These are phyloP conservation scores for Rachycentron canadum DNA, from an alignment of 2,797 vertebrate genomes.

Conservation along the genomic window DNA sequence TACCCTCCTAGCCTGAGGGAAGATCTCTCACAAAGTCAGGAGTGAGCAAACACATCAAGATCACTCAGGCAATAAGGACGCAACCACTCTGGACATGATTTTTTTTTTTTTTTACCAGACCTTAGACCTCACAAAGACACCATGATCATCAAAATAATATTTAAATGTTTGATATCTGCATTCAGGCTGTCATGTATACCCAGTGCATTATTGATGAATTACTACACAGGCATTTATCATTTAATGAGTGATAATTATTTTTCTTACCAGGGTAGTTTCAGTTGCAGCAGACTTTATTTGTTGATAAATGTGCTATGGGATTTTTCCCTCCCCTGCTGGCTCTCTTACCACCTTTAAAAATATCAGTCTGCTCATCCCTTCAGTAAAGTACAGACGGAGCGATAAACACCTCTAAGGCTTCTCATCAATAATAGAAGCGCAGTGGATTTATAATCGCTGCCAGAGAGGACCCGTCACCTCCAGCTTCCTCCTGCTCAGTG, in stretches of 20 bases:
- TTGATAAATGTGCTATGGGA: slow-evolving; percentile 59
- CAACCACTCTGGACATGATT: slow-evolving; percentile 51
- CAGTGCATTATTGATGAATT: slow-evolving; percentile 5
- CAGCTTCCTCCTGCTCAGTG: slow-evolving; percentile 52
- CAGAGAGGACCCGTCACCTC: slow-evolving; percentile 66
- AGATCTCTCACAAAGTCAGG: slow-evolving; percentile 79
- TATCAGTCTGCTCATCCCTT: slow-evolving; percentile 66
- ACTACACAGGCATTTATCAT: slow-evolving; percentile 19
- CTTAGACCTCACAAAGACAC: slow-evolving; percentile 12
- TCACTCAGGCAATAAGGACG: slow-evolving; percentile 70
- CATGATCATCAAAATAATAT: slow-evolving; percentile 2
- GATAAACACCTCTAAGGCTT: slow-evolving; percentile 76
- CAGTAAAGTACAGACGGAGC: slow-evolving; percentile 61
- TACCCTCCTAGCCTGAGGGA: slow-evolving; percentile 80
- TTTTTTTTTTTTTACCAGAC: slow-evolving; percentile 35
- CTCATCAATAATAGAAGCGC: slow-evolving; percentile 76
- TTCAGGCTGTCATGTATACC: not conserved
- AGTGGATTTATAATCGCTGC: slow-evolving; percentile 67
- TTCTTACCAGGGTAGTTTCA: slow-evolving; percentile 25
- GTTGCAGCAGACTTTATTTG: slow-evolving; percentile 43
- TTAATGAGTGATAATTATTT: slow-evolving; percentile 38
- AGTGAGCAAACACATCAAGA: slow-evolving; percentile 74
- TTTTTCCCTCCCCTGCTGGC: slow-evolving; percentile 42
- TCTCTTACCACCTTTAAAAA: slow-evolving; percentile 53
- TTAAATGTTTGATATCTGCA: not conserved